phyloP scores from a whole-genome alignment of 2,888 invertebrate genomes.

The Scaptodrosophila latifasciaeformis region DNA sequence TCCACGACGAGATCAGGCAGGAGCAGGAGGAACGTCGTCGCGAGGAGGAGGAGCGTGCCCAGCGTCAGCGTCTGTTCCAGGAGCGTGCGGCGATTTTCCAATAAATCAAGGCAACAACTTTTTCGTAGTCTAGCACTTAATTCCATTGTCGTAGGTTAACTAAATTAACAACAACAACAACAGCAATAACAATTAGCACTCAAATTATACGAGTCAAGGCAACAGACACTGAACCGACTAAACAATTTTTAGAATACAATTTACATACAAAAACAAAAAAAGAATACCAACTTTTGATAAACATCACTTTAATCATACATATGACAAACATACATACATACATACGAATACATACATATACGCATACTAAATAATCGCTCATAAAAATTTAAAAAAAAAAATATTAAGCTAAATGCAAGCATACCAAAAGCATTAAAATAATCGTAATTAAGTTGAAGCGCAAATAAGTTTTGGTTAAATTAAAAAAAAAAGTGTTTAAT shows the following conservation, averaged over 20 bases:
- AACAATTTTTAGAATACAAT: background rate
- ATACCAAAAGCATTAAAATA: slow-evolving; percentile 56
- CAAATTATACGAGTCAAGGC: too few species aligned
- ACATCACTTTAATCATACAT: background rate
- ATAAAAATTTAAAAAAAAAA: slow-evolving; percentile 7
- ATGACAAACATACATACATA: slow-evolving; percentile 26
- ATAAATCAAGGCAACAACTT: slow-evolving; percentile 60
- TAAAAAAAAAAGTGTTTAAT: too few species aligned
- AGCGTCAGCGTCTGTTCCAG: slow-evolving; percentile 88
- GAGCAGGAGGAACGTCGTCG: slow-evolving; percentile 92
- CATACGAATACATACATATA: slow-evolving; percentile 29
- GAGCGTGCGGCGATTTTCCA: slow-evolving; percentile 92
- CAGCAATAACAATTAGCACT: slow-evolving; percentile 29
- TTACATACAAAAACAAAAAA: background rate
- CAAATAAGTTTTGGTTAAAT: slow-evolving; percentile 18
- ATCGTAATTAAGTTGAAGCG: slow-evolving; percentile 34
- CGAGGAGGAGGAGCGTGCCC: slow-evolving; percentile 88
- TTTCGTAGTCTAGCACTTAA: slow-evolving; percentile 52
- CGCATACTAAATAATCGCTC: slow-evolving; percentile 18
- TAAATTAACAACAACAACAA: slow-evolving; percentile 9
- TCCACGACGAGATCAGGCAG: slow-evolving; percentile 92
- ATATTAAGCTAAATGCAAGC: slow-evolving; percentile 18
- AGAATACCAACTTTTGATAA: background rate
- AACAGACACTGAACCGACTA: too few species aligned
- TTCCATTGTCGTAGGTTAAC: slow-evolving; percentile 58